Conservation (phyloP, 1,140 invertebrate species). For the Camponotus pennsylvanicus region DNA sequence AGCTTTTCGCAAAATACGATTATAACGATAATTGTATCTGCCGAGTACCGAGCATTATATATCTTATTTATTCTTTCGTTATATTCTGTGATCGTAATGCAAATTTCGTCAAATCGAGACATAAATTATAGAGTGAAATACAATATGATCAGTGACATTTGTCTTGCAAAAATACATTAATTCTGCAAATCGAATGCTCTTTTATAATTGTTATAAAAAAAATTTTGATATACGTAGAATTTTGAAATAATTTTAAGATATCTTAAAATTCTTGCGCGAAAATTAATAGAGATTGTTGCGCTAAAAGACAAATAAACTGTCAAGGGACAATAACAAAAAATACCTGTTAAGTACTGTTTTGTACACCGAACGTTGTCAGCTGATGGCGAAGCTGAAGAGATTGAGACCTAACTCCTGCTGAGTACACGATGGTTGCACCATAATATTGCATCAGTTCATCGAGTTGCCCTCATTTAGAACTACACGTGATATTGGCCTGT, state of each 20-base stretch:
- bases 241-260: not conserved
- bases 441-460: constrained; percentile 14
- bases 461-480: constrained; percentile 1
- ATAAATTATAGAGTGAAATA: not conserved
- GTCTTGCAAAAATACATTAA: not conserved
- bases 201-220: not conserved
- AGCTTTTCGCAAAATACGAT: constrained; percentile 84
- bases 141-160: not conserved
- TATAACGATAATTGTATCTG: constrained; percentile 86
- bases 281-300: not conserved
- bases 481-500: constrained; percentile 1
- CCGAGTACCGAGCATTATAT: constrained; percentile 78
- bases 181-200: not conserved
- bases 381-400: not conserved
- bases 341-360: not conserved
- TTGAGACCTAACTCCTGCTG: constrained; percentile 14
- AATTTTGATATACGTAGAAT: not conserved
- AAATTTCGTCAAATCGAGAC: not conserved
- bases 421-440: not conserved
- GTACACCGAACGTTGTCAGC: not conserved
- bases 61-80: constrained; percentile 83
- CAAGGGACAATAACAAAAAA: not conserved
- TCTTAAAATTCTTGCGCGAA: not conserved
- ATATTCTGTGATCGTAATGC: constrained; percentile 11
- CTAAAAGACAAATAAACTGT: not conserved